Evolutionary conservation across 2,888 invertebrate species (phyloP).

Genomic region (Coronaproctus castanopsis): DNA sequence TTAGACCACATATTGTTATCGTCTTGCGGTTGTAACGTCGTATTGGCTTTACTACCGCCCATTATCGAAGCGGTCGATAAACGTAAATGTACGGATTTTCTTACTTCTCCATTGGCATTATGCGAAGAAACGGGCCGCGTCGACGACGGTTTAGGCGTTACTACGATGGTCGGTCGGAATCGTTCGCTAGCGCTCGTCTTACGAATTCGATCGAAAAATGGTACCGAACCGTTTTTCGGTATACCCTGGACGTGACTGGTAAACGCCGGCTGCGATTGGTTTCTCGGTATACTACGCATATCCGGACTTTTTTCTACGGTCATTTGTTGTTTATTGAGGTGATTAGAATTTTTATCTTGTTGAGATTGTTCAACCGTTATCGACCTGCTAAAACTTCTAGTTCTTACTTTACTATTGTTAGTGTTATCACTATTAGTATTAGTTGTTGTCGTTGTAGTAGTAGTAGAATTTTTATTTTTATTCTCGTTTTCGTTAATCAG

Average conservation of each 20-base stretch:
- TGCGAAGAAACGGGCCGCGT: conserved; percentile 38
- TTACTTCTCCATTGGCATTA: conserved; percentile 53
- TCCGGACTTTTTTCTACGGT: conserved; percentile 18
- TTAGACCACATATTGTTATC: conserved; percentile 26
- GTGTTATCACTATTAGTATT: conserved; percentile 23
- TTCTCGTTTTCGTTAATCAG: conserved; percentile 14
- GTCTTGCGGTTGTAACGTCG: conserved; percentile 16
- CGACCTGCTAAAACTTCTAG: conserved; percentile 19
- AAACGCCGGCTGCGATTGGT: conserved; percentile 73
- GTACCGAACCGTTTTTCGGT: conserved; percentile 77
- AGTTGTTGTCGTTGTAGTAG: too few relatives aligned
- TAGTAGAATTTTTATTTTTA: too few relatives aligned
- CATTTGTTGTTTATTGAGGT: not conserved
- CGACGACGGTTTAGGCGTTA: conserved; percentile 54
- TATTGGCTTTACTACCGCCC: conserved; percentile 36
- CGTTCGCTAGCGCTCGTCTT: conserved; percentile 66
- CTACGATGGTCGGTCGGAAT: conserved; percentile 51
- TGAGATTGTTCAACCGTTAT: too few relatives aligned
- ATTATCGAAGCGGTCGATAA: conserved; percentile 36
- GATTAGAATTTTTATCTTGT: conserved; percentile 7
- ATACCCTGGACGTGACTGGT: conserved; percentile 47
- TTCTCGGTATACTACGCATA: conserved; percentile 39
- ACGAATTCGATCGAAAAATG: conserved; percentile 66
- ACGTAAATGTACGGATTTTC: conserved; percentile 35
- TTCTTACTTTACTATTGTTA: conserved; percentile 27